Percentiles rank a stretch among this genome's conserved stretches.
Conservation (phyloP, 2,888 invertebrate genomes). For the Aleiodes leptofemur region DNA sequence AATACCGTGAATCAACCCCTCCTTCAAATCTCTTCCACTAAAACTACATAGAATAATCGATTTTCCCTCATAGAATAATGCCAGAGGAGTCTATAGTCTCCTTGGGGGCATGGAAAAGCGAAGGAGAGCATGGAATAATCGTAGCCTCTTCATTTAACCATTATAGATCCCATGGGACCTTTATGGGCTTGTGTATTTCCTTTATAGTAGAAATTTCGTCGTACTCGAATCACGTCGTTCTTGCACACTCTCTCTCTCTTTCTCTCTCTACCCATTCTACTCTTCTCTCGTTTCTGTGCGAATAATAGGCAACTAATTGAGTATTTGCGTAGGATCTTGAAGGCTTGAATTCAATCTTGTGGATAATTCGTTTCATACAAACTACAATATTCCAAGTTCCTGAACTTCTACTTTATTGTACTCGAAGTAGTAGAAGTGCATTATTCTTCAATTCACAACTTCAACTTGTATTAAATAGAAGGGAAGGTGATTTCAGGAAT, state of each 20-base stretch:
- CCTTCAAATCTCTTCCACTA: not conserved
- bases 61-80: conserved; percentile 50
- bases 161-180: conserved; percentile 56
- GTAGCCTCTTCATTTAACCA: conserved; percentile 57
- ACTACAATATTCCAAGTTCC: conserved; percentile 35
- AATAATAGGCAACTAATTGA: conserved; percentile 67
- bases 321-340: conserved; percentile 64
- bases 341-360: conserved; percentile 62
- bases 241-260: too few relatives aligned
- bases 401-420: not conserved
- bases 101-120: conserved; percentile 39
- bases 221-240: conserved; percentile 17
- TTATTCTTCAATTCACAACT: too few relatives aligned
- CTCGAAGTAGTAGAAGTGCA: not conserved
- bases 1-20: not conserved
- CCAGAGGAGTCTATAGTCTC: conserved; percentile 45
- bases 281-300: conserved; percentile 55
- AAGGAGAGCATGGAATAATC: conserved; percentile 44
- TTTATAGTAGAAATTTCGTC: conserved; percentile 17
- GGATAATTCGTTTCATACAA: conserved; percentile 61
- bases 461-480: too few relatives aligned
- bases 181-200: conserved; percentile 41
- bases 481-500: too few relatives aligned
- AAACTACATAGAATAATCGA: conserved; percentile 49
- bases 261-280: conserved; percentile 14